Conservation (phyloP, 30 jellyfish, hydroid and myxozoan species). For the Cassiopea xamachana region DNA sequence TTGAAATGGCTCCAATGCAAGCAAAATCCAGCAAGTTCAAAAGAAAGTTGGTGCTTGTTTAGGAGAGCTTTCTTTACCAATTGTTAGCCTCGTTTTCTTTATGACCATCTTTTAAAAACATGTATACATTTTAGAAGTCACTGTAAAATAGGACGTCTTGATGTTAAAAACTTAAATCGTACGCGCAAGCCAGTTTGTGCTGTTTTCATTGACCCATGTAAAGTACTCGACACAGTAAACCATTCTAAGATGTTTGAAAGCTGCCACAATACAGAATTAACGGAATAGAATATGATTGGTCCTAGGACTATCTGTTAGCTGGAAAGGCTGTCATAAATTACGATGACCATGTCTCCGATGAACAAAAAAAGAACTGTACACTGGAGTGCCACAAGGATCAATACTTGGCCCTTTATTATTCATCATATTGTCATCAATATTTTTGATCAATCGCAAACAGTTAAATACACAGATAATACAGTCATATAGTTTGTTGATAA, state of each 20-base stretch:
- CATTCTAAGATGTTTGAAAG: slow-evolving; percentile 15
- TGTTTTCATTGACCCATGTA: slow-evolving; percentile 20
- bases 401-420: slow-evolving; percentile 59
- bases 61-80: too few relatives aligned
- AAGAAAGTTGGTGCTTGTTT: too few relatives aligned
- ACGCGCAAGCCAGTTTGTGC: slow-evolving; percentile 4
- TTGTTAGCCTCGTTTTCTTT: too few relatives aligned
- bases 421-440: slow-evolving; percentile 24
- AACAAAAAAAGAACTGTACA: slow-evolving; percentile 37
- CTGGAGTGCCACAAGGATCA: slow-evolving; percentile 74
- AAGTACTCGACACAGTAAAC: background rate
- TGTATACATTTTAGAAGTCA: too few relatives aligned
- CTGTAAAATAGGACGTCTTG: too few relatives aligned
- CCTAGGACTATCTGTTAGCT: slow-evolving; percentile 64
- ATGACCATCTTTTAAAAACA: too few relatives aligned
- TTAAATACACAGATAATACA: slow-evolving; percentile 62
- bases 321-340: slow-evolving; percentile 66
- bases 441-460: slow-evolving; percentile 56
- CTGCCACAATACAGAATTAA: slow-evolving; percentile 59
- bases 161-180: too few relatives aligned
- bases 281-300: slow-evolving; percentile 70
- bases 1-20: too few relatives aligned
- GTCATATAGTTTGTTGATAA: slow-evolving; percentile 58
- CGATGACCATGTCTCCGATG: slow-evolving; percentile 51
- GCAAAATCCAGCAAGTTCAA: too few relatives aligned